Evolutionary conservation across 2,113 vertebrate genomes (phyloP), one percentile per base, ranked within the genome.

Genomic region (Crotalus helleri): DNA sequence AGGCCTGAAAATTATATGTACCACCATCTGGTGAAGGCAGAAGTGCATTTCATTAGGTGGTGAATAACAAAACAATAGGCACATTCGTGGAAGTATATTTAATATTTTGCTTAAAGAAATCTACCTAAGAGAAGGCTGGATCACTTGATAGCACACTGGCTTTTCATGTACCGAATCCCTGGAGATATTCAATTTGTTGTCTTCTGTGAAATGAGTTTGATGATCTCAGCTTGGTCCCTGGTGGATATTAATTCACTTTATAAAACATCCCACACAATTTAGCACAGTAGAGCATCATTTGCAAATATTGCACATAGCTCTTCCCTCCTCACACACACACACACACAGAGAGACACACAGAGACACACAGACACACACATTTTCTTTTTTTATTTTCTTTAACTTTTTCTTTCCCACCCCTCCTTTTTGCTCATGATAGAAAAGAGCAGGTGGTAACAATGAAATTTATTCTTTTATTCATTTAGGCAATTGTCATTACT

Each of bases 151-250:
- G 93, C 95, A 39, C 9, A 85, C 94, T 97, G 95, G 93, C 95
- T 97, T 97, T 97, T 97, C 95, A 92, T 96, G 96, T 97, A 59
- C 93, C 92, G 94, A 9, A 92, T 97, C 97, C 96, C 96, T 89
- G 88, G 97, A 96, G 97, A 97, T 97, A 97, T 97, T 98, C 97
- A 97, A 97, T 98, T 97, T 97, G 97, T 98, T 98, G 96, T 98
- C 96, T 97, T 98, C 97, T 89, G 97, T 98, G 98, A 97, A 98
- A 97, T 97, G 97, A 98, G 97, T 97, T 97, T 97, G 97, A 97
- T 98, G 98, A 97, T 97, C 97, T 97, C 97, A 94, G 97, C 97
- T 97, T 95, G 93, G 96, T 97, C 98, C 97, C 97, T 95, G 24
- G 96, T 97, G 97, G 97, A 95, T 97, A 97, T 97, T 98, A 98